phyloP scores from a whole-genome alignment of 2,797 vertebrate genomes.

The Sardinella longiceps region DNA sequence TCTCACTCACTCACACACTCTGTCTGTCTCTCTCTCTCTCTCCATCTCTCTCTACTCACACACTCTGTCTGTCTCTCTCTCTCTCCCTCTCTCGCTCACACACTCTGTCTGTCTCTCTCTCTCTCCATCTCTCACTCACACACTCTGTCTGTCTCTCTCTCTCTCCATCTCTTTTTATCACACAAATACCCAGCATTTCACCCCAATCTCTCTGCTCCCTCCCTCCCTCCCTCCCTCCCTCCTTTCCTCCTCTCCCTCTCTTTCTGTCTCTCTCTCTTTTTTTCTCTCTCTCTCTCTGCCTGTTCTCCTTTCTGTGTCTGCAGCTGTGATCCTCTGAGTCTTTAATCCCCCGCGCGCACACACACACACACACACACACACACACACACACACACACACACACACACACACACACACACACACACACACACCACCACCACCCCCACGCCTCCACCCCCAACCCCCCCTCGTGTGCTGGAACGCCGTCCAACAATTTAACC shows the following conservation, averaged over 20 bases:
- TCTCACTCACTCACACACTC: slow-evolving; percentile 48
- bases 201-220: not conserved
- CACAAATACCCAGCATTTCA: not conserved
- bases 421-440: slow-evolving; percentile 41
- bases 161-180: slow-evolving; percentile 10
- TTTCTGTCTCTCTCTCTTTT: slow-evolving; percentile 41
- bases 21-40: not conserved
- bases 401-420: slow-evolving; percentile 7
- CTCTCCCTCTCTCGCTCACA: slow-evolving; percentile 56
- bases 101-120: too few relatives aligned
- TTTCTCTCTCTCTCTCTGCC: slow-evolving; percentile 39
- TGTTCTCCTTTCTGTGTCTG: slow-evolving; percentile 70
- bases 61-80: slow-evolving; percentile 41
- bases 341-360: slow-evolving; percentile 66
- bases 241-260: slow-evolving; percentile 46
- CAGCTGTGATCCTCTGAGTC: slow-evolving; percentile 83
- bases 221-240: slow-evolving; percentile 47
- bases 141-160: slow-evolving; percentile 11
- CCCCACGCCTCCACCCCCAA: slow-evolving; percentile 47
- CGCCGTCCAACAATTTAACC: slow-evolving; percentile 88
- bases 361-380: slow-evolving; percentile 24
- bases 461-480: slow-evolving; percentile 81
- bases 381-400: not conserved
- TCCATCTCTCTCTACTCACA: not conserved
- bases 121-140: slow-evolving; percentile 46